phyloP scores from a whole-genome alignment of 2,113 vertebrate genomes.

The Gallinago media region DNA sequence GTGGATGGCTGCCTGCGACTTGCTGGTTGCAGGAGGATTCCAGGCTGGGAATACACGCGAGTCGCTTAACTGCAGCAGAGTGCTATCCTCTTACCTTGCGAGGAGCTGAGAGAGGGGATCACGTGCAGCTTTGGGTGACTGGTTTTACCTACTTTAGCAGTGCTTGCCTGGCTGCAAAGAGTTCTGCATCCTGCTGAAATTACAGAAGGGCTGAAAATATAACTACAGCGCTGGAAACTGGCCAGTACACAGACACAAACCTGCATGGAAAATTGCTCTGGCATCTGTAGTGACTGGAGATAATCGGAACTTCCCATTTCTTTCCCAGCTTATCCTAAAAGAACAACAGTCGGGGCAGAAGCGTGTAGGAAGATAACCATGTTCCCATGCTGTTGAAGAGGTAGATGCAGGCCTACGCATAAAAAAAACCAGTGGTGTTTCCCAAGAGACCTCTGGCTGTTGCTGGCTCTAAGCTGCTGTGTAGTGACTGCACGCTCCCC shows the following conservation, averaged over 20 bases:
- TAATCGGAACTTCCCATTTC: not conserved
- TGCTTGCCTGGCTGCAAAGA: not conserved
- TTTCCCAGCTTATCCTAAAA: not conserved
- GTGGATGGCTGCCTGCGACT: not conserved
- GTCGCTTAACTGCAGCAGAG: not conserved
- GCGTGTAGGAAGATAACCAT: fast-evolving
- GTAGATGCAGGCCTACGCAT: not conserved
- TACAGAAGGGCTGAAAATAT: slow-evolving; percentile 47
- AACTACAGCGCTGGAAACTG: not conserved
- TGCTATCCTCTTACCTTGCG: not conserved
- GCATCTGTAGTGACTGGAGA: not conserved
- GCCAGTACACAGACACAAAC: not conserved
- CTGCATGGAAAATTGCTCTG: not conserved
- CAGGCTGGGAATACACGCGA: not conserved
- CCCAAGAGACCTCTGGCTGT: not conserved
- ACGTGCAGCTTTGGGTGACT: not conserved
- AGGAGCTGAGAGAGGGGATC: not conserved
- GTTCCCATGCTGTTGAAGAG: not conserved
- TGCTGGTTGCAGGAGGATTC: not conserved
- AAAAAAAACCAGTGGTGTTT: not conserved
- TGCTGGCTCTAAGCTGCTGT: not conserved
- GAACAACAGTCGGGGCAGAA: not conserved
- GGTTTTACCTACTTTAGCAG: not conserved
- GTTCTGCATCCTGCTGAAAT: slow-evolving; percentile 35
- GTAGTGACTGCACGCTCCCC: not conserved